Conservation (phyloP, 2,888 invertebrate species). For the Drosophila merina region DNA sequence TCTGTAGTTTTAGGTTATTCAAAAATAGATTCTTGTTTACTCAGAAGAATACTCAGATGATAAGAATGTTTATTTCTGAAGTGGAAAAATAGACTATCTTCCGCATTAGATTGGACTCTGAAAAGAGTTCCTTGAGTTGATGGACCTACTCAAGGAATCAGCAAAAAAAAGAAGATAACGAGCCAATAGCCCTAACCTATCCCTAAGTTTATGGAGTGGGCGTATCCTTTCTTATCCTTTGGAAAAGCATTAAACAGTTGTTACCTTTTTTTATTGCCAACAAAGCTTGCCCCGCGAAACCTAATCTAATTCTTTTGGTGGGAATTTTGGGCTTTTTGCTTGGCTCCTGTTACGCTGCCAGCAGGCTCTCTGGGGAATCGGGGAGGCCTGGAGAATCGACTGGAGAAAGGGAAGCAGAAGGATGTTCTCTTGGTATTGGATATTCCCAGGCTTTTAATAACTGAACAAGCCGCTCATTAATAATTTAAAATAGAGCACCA, state of each 20-base stretch:
- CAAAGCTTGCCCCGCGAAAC: constrained; percentile 10
- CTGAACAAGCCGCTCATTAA: constrained; percentile 79
- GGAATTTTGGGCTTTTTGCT: neutral
- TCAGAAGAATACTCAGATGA: neutral
- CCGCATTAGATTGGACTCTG: neutral
- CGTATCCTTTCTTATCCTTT: constrained; percentile 4
- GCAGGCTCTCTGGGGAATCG: constrained; percentile 16
- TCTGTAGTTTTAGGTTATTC: neutral
- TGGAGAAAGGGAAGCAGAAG: neutral
- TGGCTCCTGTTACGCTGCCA: constrained; percentile 18
- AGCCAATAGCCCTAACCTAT: constrained; percentile 14
- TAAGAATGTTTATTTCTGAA: neutral
- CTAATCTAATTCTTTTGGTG: constrained; percentile 39
- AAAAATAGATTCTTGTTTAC: constrained; percentile 2
- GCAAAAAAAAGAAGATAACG: neutral
- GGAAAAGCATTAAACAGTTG: constrained; percentile 12
- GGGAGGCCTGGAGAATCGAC: neutral
- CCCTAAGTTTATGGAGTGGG: constrained; percentile 15
- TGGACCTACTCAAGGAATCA: constrained; percentile 18
- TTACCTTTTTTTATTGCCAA: constrained; percentile 33
- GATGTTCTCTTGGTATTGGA: constrained; percentile 22
- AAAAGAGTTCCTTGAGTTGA: neutral
- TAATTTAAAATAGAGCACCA: constrained; percentile 77
- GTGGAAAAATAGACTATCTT: neutral
- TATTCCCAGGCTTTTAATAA: constrained; percentile 81